Evolutionary conservation across 2,797 vertebrate genomes (phyloP).

Genomic region (Sebastes dallii): DNA sequence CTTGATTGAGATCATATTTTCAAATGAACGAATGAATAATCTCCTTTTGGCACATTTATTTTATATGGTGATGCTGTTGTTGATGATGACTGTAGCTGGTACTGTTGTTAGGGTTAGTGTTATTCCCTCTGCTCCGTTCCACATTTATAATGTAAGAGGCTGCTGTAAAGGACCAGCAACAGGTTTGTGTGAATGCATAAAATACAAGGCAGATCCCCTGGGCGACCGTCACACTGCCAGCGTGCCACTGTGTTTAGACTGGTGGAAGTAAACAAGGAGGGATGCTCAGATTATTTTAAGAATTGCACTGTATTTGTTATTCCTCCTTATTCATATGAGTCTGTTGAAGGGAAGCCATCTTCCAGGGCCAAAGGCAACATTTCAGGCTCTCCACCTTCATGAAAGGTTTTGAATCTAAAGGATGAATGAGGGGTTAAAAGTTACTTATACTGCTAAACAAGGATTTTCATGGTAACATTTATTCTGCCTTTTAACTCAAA

Average conservation of each 20-base stretch:
- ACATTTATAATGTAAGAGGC: conserved; percentile 44
- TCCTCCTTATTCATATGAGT: conserved; percentile 20
- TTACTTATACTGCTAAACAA: neutral
- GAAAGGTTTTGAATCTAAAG: neutral
- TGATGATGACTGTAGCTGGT: conserved; percentile 1
- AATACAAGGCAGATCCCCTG: conserved; percentile 55
- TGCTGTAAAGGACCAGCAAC: conserved; percentile 35
- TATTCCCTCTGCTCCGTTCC: conserved; percentile 35
- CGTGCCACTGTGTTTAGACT: conserved; percentile 13
- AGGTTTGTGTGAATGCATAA: conserved; percentile 58
- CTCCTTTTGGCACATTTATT: neutral
- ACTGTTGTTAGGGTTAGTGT: conserved; percentile 18
- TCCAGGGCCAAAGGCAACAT: neutral
- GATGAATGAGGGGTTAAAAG: neutral
- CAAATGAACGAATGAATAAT: neutral
- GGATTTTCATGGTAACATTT: neutral
- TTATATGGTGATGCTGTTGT: neutral
- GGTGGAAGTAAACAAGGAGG: conserved; percentile 42
- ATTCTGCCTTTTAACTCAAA: neutral
- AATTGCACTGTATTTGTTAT: conserved; percentile 4
- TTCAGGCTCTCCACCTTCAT: neutral
- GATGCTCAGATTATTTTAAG: conserved; percentile 33
- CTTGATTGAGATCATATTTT: neutral
- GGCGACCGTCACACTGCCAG: conserved; percentile 33
- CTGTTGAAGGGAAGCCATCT: neutral